Percentiles rank a stretch among this genome's conserved stretches.
These are phyloP conservation scores for Plectrocnemia conspersa DNA, from an alignment of 1,140 invertebrate species.

Conservation along the genomic window DNA sequence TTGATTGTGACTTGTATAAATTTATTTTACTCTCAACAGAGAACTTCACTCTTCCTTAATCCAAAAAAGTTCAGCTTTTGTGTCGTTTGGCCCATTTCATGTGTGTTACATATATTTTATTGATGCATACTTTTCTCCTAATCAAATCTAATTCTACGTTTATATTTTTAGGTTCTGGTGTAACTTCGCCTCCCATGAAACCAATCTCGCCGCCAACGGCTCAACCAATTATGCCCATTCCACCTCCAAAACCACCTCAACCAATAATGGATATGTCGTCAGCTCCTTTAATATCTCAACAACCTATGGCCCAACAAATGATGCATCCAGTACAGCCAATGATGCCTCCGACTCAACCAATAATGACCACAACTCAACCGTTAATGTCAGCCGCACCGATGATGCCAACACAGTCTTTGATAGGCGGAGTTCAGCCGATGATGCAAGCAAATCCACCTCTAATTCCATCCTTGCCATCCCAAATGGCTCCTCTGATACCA, in stretches of 20 bases:
- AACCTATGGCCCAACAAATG: slow-evolving; percentile 20
- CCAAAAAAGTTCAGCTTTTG: no score
- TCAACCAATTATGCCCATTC: slow-evolving; percentile 38
- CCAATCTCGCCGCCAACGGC: slow-evolving; percentile 26
- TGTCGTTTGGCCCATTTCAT: no score
- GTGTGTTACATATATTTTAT: no score
- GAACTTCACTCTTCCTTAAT: no score
- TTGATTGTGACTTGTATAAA: no score
- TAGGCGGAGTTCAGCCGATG: slow-evolving; percentile 29
- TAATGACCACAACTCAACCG: slow-evolving; percentile 34
- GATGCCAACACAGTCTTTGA: slow-evolving; percentile 30
- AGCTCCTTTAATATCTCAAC: slow-evolving; percentile 16
- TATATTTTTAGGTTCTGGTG: slow-evolving; percentile 7
- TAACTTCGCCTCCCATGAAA: slow-evolving; percentile 25
- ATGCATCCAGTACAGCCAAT: slow-evolving; percentile 16
- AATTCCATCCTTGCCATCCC: slow-evolving; percentile 31
- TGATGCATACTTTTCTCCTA: no score
- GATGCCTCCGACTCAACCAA: background rate
- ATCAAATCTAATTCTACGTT: background rate
- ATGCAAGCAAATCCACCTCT: slow-evolving; percentile 29
- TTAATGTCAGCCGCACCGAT: slow-evolving; percentile 36
- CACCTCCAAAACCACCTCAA: slow-evolving; percentile 27
- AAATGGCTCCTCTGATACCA: slow-evolving; percentile 28
- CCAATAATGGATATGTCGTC: background rate
- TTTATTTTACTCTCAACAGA: no score